phyloP scores from a whole-genome alignment of 2,888 invertebrate genomes.

The Dynastes maya region DNA sequence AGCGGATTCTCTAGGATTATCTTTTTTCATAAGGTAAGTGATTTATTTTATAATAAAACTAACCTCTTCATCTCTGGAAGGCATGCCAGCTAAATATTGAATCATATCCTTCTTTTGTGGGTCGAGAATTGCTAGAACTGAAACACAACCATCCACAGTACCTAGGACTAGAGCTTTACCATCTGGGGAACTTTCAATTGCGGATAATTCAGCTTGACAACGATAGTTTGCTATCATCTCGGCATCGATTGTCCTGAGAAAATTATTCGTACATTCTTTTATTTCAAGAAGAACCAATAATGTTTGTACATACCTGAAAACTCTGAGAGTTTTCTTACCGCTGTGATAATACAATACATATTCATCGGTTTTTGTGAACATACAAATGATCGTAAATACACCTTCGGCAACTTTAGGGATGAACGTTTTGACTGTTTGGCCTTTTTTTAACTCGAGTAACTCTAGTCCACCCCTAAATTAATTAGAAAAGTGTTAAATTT shows the following conservation, averaged over 20 bases:
- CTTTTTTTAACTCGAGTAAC: constrained; percentile 91
- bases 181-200: constrained; percentile 88
- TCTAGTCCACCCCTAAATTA: constrained; percentile 89
- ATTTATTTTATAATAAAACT: constrained; percentile 50
- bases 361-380: constrained; percentile 94
- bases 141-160: constrained; percentile 94
- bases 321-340: constrained; percentile 92
- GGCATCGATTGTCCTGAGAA: constrained; percentile 85
- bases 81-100: constrained; percentile 77
- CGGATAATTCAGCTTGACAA: constrained; percentile 91
- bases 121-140: constrained; percentile 86
- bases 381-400: constrained; percentile 95
- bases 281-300: not conserved
- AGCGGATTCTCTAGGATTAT: not conserved
- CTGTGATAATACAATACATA: constrained; percentile 98
- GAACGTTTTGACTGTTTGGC: constrained; percentile 89
- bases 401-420: constrained; percentile 97
- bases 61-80: constrained; percentile 81
- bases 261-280: not conserved
- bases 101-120: constrained; percentile 78
- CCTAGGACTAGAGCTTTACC: constrained; percentile 89
- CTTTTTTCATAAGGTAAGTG: constrained; percentile 26
- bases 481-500: constrained; percentile 1
- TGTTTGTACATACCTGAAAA: constrained; percentile 80
- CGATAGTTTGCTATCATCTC: constrained; percentile 94